These are phyloP conservation scores for Spea hammondii DNA, from an alignment of 2,797 vertebrate genomes.

Conservation along the genomic window DNA sequence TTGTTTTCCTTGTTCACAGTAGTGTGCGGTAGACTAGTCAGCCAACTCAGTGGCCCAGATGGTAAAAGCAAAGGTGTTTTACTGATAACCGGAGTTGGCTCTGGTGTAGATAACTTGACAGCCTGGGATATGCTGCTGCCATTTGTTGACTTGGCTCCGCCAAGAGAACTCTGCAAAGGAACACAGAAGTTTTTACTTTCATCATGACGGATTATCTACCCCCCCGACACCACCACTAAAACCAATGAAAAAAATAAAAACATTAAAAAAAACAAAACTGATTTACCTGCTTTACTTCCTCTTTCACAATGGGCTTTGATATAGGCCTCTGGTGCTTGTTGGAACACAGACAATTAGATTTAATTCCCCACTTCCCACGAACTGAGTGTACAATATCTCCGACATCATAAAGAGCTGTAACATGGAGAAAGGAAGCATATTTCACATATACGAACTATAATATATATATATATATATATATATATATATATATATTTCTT, in stretches of 20 bases:
- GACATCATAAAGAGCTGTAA: constrained; percentile 74
- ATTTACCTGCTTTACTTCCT: constrained; percentile 71
- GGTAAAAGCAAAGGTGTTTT: constrained; percentile 60
- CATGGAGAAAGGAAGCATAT: constrained; percentile 17
- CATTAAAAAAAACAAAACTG: not conserved
- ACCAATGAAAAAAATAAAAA: not conserved
- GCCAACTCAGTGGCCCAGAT: constrained; percentile 67
- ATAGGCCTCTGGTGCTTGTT: constrained; percentile 69
- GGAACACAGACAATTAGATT: constrained; percentile 76
- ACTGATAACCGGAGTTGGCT: constrained; percentile 53
- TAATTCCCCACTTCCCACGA: constrained; percentile 76
- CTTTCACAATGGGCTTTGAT: constrained; percentile 68
- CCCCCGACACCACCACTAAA: too few relatives aligned
- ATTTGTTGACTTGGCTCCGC: constrained; percentile 13
- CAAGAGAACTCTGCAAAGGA: constrained; percentile 25
- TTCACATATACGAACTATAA: too few relatives aligned
- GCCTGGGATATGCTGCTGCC: constrained; percentile 52
- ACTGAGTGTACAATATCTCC: constrained; percentile 75
- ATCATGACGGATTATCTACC: too few relatives aligned
- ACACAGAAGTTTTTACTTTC: not conserved
- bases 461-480: too few relatives aligned
- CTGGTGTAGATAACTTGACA: constrained; percentile 50
- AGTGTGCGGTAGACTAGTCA: constrained; percentile 67
- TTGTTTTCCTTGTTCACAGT: constrained; percentile 75
- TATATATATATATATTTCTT: too few relatives aligned